A percentile compares a stretch with the other conserved stretches of the same genome.
Evolutionary conservation across 2,888 invertebrate genomes (phyloP).

Genomic region (Ichneumon xanthorius): DNA sequence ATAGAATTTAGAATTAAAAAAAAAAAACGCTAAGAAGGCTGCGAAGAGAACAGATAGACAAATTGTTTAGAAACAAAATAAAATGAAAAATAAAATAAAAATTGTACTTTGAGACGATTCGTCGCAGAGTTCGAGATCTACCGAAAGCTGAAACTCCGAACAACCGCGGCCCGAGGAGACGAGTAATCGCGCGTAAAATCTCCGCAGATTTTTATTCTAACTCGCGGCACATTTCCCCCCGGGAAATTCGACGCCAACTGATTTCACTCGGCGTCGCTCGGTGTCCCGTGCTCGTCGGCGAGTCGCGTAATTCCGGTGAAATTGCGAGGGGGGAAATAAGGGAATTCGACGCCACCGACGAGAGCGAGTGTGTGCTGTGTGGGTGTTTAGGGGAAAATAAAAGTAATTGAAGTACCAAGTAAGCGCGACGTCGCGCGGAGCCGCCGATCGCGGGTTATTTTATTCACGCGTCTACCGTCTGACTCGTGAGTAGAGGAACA

Average conservation of each 20-base stretch:
- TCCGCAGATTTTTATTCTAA: neutral
- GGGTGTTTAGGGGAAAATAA: conserved; percentile 7
- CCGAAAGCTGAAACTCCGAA: conserved; percentile 19
- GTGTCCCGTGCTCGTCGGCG: conserved; percentile 19
- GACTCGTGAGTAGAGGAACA: neutral
- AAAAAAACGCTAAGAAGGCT: neutral
- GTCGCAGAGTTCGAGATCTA: neutral
- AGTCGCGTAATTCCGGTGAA: conserved; percentile 45
- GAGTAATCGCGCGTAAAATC: conserved; percentile 15
- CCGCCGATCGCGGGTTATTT: conserved; percentile 19
- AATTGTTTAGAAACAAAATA: neutral
- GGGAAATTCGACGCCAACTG: conserved; percentile 59
- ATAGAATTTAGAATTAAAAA: neutral
- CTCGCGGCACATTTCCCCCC: conserved; percentile 39
- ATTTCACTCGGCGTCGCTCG: conserved; percentile 43
- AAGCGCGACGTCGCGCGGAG: conserved; percentile 14
- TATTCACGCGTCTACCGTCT: conserved; percentile 19
- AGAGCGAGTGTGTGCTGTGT: neutral
- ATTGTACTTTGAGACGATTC: neutral
- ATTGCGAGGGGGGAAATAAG: conserved; percentile 39
- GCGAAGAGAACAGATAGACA: neutral
- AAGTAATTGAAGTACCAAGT: conserved; percentile 28
- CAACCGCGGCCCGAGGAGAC: conserved; percentile 3
- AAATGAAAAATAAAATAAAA: neutral
- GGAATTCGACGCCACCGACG: conserved; percentile 7